Base-by-base conservation (phyloP, 2,888 invertebrate genomes). In the Chrysolina haemoptera region DNA sequence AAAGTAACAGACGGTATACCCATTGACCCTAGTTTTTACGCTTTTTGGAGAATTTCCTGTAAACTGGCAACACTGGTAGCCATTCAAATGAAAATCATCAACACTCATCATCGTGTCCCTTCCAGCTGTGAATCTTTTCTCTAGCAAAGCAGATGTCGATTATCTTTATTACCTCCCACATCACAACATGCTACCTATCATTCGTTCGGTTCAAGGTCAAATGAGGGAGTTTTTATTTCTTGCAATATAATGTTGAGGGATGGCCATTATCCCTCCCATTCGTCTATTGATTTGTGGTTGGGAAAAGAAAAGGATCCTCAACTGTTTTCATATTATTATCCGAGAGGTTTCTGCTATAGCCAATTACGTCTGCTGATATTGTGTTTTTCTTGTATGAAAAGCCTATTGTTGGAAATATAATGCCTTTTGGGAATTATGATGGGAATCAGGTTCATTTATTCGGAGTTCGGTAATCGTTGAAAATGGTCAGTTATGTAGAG, bases 271-370 rank as follows among this genome's bases (percentile, higher is more conserved):
- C 22, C 12, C n/a, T 65, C 46, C n/a, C 27, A 27, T 59, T n/a
- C 9, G 35, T 11, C 8, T 12, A 66, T 66, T 50, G 66, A 66
- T 50, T 66, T 50, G 22, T 67, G 35, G n/a, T 67, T 9, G 16
- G 20, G 18, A 41, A 20, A 55, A 53, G 55, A 53, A 53, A 67
- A 40, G 41, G 41, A 20, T 41, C 40, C 27, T 41, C 14, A 50
- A 40, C 40, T 41, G 41, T 53, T 53, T 6, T 67, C 53, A 40
- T 67, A 53, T 67, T 67, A 53, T 67, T 67, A 53, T 55, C 41
- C 40, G 50, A 35, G 41, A 40, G 40, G 35, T 55, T 59, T 40
- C 16, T 4, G 16, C 40, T 8, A 53, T 53, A 67, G 40, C 40
- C 53, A 55, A 67, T 67, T 67, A 67, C 20, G 16, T 53, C 53